Evolutionary conservation across 1,140 invertebrate genomes (phyloP), one percentile per base, ranked within the genome.

Genomic region (Drosophila simulans): DNA sequence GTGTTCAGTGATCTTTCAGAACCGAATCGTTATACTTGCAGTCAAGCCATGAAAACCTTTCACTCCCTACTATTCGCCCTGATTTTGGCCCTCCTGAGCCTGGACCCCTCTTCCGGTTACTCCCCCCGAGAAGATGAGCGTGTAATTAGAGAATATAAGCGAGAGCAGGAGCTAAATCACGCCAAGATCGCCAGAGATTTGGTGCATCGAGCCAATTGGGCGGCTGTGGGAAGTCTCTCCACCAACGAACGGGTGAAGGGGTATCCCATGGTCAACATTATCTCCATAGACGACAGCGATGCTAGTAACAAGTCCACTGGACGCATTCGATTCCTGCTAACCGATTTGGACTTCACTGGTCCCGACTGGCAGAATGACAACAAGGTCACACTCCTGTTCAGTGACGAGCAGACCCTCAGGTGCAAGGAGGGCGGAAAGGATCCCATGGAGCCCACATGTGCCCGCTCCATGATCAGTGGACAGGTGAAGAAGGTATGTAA

Each of bases 381-480:
- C 75, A 94, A 94, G 45, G 94, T 95, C 4, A 95, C 96, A 0
- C 92, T 97, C 13, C 91, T 96, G 64, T 94, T 96, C 72, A 94
- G 94, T 1, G 92, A 97, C 22, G 95, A 96, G 59, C 94, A 97
- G 92, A 94, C 94, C 0, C 79, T 94, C 52, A 96, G 95, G 74
- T 97, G 96, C 78, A 91, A 93, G 48, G 91, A 92, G 1, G 92
- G 95, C 51, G 90, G 93, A 49, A 95, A 93, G 62, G 96, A 97
- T 91, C 95, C 96, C 0, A 96, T 97, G 93, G 96, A 97, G 92
- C 96, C 97, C 1, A 93, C 95, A 12, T 97, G 97, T 93, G 95
- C 96, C 1, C 94, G 95, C 55, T 93, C 96, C 0, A 95, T 96
- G 75, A 93, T 97, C 1, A 94, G 94, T 25, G 96, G 96, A 40